Evolutionary conservation across 2,113 vertebrate genomes (phyloP), one percentile per base, ranked within the genome.

Genomic region (Numenius arquata): DNA sequence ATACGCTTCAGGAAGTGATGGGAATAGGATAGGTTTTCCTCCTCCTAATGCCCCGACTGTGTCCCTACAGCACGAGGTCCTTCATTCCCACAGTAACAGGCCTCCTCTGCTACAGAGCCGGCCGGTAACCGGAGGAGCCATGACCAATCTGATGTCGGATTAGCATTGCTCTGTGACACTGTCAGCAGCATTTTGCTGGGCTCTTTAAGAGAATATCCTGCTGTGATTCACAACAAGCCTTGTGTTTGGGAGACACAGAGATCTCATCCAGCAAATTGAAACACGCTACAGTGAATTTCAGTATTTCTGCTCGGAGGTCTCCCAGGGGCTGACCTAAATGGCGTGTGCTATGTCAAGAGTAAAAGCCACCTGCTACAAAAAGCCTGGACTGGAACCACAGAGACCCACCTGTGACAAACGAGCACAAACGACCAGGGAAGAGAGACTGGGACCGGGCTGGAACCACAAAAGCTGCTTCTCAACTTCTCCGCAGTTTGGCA

Each of bases 11-110:
- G 92, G 96, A 96, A 96, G 96, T 85, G 85, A 96, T 96, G 95
- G 93, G 95, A 97, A 97, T 30, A 78, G 94, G 97, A 97, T 97
- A 97, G 93, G 59, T 95, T 97, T 97, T 96, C 96, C 81, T 89
- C 86, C 72, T 90, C 72, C 94, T 97, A 97, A 97, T 96, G 95
- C 96, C 90, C 87, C 4, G 65, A 66, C 84, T 96, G 81, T 85
- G 93, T 91, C 86, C 92, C 92, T 84, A 14, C 90, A 91, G 96
- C 96, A 97, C 81, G 90, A 97, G 96, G 90, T 83, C 90, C 90
- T 71, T 85, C 90, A 96, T 97, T 97, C 97, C 96, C 96, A 97
- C 94, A 96, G 93, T 89, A 58, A 40, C 53, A 15, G 86, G 86
- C 89, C 89, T 77, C 53, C 87, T 45, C 65, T 70, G 59, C 70